These are phyloP conservation scores for Zingel zingel DNA, from an alignment of 2,113 vertebrate species.

Conservation along the genomic window DNA sequence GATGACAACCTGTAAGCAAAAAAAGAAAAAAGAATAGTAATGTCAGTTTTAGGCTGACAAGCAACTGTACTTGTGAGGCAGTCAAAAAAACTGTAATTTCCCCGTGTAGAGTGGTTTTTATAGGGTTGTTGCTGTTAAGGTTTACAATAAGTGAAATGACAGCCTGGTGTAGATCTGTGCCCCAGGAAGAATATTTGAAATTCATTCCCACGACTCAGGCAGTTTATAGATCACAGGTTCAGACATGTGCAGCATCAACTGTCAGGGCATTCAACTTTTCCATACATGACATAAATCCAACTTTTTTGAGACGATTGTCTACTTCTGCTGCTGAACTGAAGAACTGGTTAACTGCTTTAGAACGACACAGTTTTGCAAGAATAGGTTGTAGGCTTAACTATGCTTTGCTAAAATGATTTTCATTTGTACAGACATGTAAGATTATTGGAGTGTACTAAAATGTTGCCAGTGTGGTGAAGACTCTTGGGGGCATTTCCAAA, in stretches of 20 bases:
- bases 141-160: background rate
- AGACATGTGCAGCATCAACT: conserved; percentile 34
- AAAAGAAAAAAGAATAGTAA: conserved; percentile 29
- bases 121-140: background rate
- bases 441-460: background rate
- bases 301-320: background rate
- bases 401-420: background rate
- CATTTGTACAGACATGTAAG: background rate
- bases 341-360: background rate
- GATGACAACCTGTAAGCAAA: conserved; percentile 90
- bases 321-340: background rate
- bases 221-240: conserved; percentile 37
- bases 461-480: background rate
- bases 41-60: background rate
- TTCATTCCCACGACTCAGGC: conserved; percentile 11
- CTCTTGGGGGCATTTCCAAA: background rate
- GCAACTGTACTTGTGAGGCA: background rate
- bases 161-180: background rate
- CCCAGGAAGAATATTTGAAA: conserved; percentile 10
- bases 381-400: background rate
- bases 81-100: background rate
- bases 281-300: background rate
- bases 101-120: background rate
- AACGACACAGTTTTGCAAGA: background rate
- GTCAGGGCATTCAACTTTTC: background rate